Evolutionary conservation across 2,888 invertebrate genomes (phyloP).

Genomic region (Apotomis capreana): DNA sequence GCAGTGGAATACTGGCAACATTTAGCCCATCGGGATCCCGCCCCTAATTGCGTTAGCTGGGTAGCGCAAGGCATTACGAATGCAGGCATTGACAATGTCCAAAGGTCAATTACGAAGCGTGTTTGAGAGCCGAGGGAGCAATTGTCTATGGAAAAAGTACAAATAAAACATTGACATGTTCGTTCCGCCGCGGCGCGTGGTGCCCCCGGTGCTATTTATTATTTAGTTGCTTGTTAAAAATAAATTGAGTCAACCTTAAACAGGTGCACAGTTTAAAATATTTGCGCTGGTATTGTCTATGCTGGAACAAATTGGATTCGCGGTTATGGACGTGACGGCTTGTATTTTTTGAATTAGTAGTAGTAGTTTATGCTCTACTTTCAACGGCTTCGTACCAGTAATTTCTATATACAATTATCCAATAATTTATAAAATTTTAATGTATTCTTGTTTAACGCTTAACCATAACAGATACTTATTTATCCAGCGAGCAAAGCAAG

Average conservation of each 20-base stretch:
- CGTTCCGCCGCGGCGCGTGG: background rate
- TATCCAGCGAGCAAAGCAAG: no score
- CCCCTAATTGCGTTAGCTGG: constrained; percentile 57
- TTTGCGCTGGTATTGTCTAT: background rate
- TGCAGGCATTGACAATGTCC: constrained; percentile 55
- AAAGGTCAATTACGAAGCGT: constrained; percentile 41
- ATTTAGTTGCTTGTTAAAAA: constrained; percentile 4
- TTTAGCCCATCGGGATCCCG: constrained; percentile 55
- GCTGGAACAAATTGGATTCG: background rate
- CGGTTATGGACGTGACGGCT: no score
- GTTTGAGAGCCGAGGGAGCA: constrained; percentile 33
- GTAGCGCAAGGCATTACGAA: constrained; percentile 52
- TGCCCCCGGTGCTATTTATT: background rate
- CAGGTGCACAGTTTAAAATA: background rate
- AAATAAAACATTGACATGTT: constrained; percentile 36
- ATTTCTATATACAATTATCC: no score
- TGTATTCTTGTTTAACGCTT: no score
- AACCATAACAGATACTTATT: no score
- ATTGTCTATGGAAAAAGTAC: constrained; percentile 48
- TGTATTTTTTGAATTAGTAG: no score
- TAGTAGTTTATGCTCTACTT: no score
- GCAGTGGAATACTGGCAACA: constrained; percentile 55
- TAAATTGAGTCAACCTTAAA: background rate
- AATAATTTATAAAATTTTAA: no score
- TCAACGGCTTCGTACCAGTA: no score